phyloP scores from a whole-genome alignment of 2,888 invertebrate genomes.

The Chrysodeixis includens region DNA sequence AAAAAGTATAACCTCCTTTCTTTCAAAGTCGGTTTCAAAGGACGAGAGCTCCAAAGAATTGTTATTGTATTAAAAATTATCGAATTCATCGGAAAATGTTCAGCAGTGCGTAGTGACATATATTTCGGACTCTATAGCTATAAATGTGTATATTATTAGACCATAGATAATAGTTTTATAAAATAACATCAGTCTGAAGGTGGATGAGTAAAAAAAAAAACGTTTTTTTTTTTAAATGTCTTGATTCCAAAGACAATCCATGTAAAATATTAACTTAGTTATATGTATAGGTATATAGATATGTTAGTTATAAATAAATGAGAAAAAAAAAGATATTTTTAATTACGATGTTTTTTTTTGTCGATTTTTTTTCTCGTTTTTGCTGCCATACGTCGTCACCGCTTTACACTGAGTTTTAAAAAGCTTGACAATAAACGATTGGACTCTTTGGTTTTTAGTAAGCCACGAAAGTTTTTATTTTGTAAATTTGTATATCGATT shows the following conservation, averaged over 20 bases:
- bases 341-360: constrained; percentile 66
- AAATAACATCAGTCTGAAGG: constrained; percentile 55
- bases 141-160: constrained; percentile 81
- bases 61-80: constrained; percentile 47
- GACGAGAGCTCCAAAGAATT: constrained; percentile 60
- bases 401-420: constrained; percentile 54
- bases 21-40: not conserved
- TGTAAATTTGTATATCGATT: constrained; percentile 49
- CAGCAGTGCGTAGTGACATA: constrained; percentile 78
- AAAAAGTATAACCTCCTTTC: constrained; percentile 29
- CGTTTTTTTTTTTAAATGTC: constrained; percentile 54
- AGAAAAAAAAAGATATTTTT: constrained; percentile 83
- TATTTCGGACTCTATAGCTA: constrained; percentile 71
- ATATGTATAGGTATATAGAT: constrained; percentile 66
- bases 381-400: constrained; percentile 76
- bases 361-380: constrained; percentile 64
- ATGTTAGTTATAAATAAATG: constrained; percentile 72
- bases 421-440: constrained; percentile 60
- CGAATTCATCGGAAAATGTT: constrained; percentile 31
- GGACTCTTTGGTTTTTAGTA: constrained; percentile 46
- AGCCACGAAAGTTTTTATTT: constrained; percentile 35
- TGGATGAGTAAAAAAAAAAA: constrained; percentile 30
- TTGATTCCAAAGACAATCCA: constrained; percentile 62
- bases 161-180: constrained; percentile 76
- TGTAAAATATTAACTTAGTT: constrained; percentile 83